Base-by-base conservation (phyloP, 2,113 vertebrate genomes). In the Neofelis nebulosa region DNA sequence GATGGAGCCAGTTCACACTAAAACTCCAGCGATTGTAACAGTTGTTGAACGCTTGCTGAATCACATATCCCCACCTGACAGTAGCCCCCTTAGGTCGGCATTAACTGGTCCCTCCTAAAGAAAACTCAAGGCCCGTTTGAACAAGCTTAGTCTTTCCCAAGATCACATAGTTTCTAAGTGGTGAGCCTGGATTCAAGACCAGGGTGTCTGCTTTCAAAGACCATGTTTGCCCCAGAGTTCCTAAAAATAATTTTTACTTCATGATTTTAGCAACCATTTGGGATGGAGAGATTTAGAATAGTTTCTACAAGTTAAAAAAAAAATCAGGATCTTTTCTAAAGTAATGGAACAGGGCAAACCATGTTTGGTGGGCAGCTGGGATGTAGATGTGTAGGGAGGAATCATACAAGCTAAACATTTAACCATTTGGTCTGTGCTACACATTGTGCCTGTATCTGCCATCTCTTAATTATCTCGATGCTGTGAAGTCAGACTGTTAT, bases 371-470 rank as follows among this genome's bases (percentile, higher is more conserved):
- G 27, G 7, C 7, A 0, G 83, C 2, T 1, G 41, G 61, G 6
- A 12, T 3, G 15, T 61, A 41, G 27, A 27, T 73, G 6, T 0
- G 0, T n/a, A n/a, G 89, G 66, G 29, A 87, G 27, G 36, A 48
- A 10, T 12, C 66, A 7, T 21, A 2, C 4, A 0, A 57, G 23
- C 41, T 2, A 57, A 31, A 29, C 36, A 4, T 12, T 76, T 27
- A 14, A 4, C 31, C 19, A 0, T 45, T 4, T 10, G 9, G 33
- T 93, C 18, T 41, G 48, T 31, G 36, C 18, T 11, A n/a, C 41
- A 11, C 15, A 0, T 0, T 63, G 15, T 11, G 21, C 31, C 33
- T 5, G 4, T 1, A 3, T 21, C 85, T 4, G 9, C 3, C 31
- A 2, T 29, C 31, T 41, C 5, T 31, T 36, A 41, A n/a, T 7